These are phyloP conservation scores for Tragelaphus strepsiceros DNA, from an alignment of 2,113 vertebrate genomes.

Conservation along the genomic window DNA sequence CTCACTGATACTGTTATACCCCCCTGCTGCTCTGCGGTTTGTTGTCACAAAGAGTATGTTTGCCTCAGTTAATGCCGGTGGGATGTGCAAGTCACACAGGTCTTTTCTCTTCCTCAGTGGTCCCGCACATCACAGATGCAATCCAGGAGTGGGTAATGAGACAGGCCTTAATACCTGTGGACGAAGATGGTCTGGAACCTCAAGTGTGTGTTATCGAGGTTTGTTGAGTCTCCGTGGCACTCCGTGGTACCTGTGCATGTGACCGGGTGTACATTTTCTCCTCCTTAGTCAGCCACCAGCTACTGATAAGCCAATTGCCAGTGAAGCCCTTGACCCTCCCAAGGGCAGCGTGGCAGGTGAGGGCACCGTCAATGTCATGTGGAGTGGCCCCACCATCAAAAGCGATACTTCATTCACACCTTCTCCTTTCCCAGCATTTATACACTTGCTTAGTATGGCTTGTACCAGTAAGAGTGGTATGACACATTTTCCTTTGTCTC, in stretches of 20 bases:
- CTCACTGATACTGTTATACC: neutral
- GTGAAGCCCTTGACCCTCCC: neutral
- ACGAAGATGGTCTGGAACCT: constrained; percentile 91
- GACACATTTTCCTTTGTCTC: neutral
- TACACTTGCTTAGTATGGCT: neutral
- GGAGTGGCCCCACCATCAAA: neutral
- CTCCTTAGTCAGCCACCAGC: neutral
- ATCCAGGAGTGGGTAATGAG: constrained; percentile 98
- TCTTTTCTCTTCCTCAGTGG: constrained; percentile 82
- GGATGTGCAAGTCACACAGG: neutral
- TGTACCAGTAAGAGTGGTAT: neutral
- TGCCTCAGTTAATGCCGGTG: neutral
- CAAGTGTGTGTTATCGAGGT: constrained; percentile 99
- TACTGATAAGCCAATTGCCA: neutral
- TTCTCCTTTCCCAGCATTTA: neutral
- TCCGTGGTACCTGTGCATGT: neutral
- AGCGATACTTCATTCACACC: neutral
- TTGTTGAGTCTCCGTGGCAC: constrained; percentile 32
- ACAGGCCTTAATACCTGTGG: constrained; percentile 92
- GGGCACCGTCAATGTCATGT: neutral
- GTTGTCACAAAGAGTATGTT: neutral
- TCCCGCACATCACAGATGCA: constrained; percentile 98
- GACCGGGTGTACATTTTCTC: neutral
- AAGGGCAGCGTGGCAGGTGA: neutral
- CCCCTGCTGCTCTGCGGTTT: neutral